Evolutionary conservation across 1,140 invertebrate species (phyloP), one percentile per base, ranked within the genome.

Genomic region (Hyles vespertilio): DNA sequence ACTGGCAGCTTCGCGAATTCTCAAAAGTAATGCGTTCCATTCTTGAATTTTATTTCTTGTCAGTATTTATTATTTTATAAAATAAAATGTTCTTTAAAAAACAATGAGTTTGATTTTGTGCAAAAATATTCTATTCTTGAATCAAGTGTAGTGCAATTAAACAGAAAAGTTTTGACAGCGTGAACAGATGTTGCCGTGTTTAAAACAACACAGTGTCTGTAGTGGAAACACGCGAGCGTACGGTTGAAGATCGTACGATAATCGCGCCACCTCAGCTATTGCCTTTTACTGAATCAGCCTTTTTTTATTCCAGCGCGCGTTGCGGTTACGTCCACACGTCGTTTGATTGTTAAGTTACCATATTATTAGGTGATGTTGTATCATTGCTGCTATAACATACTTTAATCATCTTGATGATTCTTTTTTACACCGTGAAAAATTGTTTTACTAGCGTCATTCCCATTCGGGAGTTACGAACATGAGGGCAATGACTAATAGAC

Each of bases 191-290:
- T 10, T 52, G 5, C 34, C 11, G 11, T 33, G 5, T 34, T 11
- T 5, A 47, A 56, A 4, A 3, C 32, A 47, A 69, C 67, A 65
- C 68, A 56, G 71, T 75, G 69, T 68, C 55, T 61, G 55, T 65
- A 72, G 69, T 58, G 69, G 70, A 62, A 77, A 79, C 69, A 77
- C 76, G 43, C 12, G 8, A 33, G 52, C 56, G 52, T 47, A 43
- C 65, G 68, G 71, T 72, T 60, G 58, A 67, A 61, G 43, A 74
- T 81, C 76, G 70, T 78, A 79, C 72, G 71, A 86, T 67, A 59
- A 70, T 79, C 79, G 69, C 55, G 70, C 76, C 76, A 83, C 75
- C 59, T 70, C 69, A 55, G 56, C 63, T 61, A 72, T 47, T 61
- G 56, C 63, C 59, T 69, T 72, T 72, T 69, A 66, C 61, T 67